Percentiles rank a stretch among this genome's conserved stretches.
Evolutionary conservation across 2,113 vertebrate species (phyloP).

Genomic region (Microtus pennsylvanicus): DNA sequence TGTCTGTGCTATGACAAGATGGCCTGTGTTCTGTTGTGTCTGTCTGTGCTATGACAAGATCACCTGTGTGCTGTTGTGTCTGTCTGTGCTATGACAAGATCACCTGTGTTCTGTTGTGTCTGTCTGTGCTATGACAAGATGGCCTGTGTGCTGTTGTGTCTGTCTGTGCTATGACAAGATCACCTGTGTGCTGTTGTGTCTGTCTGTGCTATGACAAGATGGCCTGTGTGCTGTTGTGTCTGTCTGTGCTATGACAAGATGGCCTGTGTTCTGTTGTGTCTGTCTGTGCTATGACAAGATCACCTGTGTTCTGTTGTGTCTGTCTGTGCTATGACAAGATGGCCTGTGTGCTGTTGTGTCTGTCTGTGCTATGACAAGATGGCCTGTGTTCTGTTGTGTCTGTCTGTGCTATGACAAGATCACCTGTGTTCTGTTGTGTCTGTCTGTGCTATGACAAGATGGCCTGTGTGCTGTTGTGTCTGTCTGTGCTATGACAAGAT

Average conservation of each 20-base stretch:
- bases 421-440: accelerated
- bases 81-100: background rate
- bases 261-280: accelerated
- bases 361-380: too few species aligned
- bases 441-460: too few species aligned
- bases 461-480: too few species aligned
- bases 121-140: too few species aligned
- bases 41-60: too few species aligned
- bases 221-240: too few species aligned
- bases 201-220: too few species aligned
- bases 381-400: too few species aligned
- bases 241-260: background rate
- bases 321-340: background rate
- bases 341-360: accelerated
- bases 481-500: background rate
- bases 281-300: too few species aligned
- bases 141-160: too few species aligned
- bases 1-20: background rate
- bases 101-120: accelerated
- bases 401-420: background rate
- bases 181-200: accelerated
- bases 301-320: too few species aligned
- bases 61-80: too few species aligned
- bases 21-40: accelerated
- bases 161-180: background rate